Conservation (phyloP, 2,888 invertebrate genomes). For the Scelioninae gen. 2 region DNA sequence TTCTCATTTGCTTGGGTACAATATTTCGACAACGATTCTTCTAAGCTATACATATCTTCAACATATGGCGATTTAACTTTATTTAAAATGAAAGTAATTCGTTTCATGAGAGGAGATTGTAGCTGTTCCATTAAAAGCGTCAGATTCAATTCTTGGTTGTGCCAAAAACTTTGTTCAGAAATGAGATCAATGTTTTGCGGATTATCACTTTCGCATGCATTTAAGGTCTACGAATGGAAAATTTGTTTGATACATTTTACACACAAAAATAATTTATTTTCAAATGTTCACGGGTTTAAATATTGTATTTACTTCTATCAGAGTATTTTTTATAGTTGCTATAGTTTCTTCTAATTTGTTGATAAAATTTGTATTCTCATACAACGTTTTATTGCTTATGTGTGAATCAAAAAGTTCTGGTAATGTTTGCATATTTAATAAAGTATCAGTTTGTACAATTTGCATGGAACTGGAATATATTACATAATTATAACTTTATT, state of each 20-base stretch:
- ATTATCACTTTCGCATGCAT: conserved; percentile 71
- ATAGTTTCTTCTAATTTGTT: conserved; percentile 80
- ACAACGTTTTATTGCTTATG: conserved; percentile 72
- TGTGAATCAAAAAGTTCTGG: conserved; percentile 76
- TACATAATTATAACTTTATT: no score
- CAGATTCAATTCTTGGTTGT: conserved; percentile 85
- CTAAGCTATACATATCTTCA: not conserved
- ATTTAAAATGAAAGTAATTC: conserved; percentile 79
- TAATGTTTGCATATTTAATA: conserved; percentile 80
- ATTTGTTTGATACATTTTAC: not conserved
- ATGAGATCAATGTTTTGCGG: conserved; percentile 86
- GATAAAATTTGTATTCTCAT: conserved; percentile 77
- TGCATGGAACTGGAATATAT: conserved; percentile 80
- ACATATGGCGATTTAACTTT: conserved; percentile 76
- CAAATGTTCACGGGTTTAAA: no score
- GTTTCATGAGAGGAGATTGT: conserved; percentile 82
- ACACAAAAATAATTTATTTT: no score
- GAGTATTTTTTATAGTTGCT: conserved; percentile 81
- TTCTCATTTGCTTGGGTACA: conserved; percentile 87
- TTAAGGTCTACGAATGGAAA: conserved; percentile 66
- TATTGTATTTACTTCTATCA: conserved; percentile 79
- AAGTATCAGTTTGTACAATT: conserved; percentile 84
- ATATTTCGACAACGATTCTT: conserved; percentile 73
- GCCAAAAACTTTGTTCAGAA: conserved; percentile 91
- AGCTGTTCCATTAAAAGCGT: conserved; percentile 89